Percentiles rank a stretch among this genome's conserved stretches.
phyloP scores from a whole-genome alignment of 2,888 invertebrate genomes.

The Ypsolopha sequella region DNA sequence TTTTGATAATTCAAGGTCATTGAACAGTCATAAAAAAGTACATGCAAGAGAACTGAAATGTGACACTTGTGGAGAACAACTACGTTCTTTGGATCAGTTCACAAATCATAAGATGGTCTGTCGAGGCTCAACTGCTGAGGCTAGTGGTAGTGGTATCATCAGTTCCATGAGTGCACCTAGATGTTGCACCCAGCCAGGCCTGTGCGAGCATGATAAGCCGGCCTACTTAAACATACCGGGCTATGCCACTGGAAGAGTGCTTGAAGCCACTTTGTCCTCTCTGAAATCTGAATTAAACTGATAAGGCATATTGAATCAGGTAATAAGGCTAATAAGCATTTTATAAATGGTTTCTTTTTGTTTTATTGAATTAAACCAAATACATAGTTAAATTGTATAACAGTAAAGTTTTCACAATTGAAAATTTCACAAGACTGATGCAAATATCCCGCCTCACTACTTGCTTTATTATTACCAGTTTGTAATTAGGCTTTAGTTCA shows the following conservation, averaged over 20 bases:
- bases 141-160: constrained; percentile 32
- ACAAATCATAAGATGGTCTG: constrained; percentile 65
- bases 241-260: constrained; percentile 53
- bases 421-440: constrained; percentile 71
- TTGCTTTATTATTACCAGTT: constrained; percentile 71
- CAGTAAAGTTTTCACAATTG: constrained; percentile 47
- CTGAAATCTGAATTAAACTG: constrained; percentile 65
- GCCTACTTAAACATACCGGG: constrained; percentile 66
- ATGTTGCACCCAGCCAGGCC: constrained; percentile 60
- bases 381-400: constrained; percentile 4
- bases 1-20: constrained; percentile 65
- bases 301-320: constrained; percentile 20
- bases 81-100: constrained; percentile 63
- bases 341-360: constrained; percentile 3
- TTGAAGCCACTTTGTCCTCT: constrained; percentile 60
- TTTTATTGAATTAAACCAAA: constrained; percentile 4
- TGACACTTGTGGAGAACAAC: constrained; percentile 63
- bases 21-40: constrained; percentile 67
- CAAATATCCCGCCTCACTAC: constrained; percentile 72
- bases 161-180: constrained; percentile 28
- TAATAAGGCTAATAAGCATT: constrained; percentile 1
- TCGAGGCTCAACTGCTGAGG: constrained; percentile 38
- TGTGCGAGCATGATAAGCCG: constrained; percentile 67
- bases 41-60: constrained; percentile 67
- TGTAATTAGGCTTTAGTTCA: constrained; percentile 54